Conservation (phyloP, 2,113 vertebrate species). For the Rattus norvegicus region GRCr8 NC_086027.1:72614001-72614500, state of each 20-base stretch:
- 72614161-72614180: background rate
- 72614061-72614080: background rate
- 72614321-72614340: background rate
- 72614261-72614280: background rate
- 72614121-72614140: background rate
- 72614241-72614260: background rate
- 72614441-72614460: background rate
- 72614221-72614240: constrained; percentile 20
- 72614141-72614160: background rate
- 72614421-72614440: background rate
- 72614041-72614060: background rate
- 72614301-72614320: background rate
- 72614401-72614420: constrained; percentile 43
- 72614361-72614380: background rate
- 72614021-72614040: background rate
- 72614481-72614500: background rate
- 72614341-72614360: background rate
- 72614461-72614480: background rate
- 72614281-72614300: background rate
- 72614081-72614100: background rate
- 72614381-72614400: constrained; percentile 57
- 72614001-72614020: background rate
- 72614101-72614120: background rate
- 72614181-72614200: background rate
- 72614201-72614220: background rate